Evolutionary conservation across 2,113 vertebrate species (phyloP).

Genomic region (Actinemys pallida): DNA sequence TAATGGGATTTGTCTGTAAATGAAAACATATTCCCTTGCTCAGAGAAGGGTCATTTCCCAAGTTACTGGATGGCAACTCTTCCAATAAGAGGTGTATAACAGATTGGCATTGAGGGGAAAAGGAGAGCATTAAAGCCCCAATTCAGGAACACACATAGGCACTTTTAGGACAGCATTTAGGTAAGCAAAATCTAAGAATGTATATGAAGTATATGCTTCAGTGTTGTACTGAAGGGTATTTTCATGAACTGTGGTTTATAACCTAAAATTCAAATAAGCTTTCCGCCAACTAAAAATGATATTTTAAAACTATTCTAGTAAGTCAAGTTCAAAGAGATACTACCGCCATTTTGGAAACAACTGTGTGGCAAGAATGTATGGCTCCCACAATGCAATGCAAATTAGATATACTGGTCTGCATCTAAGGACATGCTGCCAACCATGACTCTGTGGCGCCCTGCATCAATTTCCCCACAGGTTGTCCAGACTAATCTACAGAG

Average conservation of each 20-base stretch:
- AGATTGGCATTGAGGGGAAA: background rate
- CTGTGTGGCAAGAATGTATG: background rate
- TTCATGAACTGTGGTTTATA: background rate
- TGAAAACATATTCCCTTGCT: background rate
- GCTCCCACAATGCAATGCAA: background rate
- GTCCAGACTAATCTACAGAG: too few relatives aligned
- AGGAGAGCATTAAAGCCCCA: background rate
- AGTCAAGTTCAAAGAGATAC: background rate
- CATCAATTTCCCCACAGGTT: too few relatives aligned
- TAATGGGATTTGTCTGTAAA: background rate
- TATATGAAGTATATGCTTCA: background rate
- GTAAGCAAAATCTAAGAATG: constrained; percentile 5
- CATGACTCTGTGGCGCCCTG: too few relatives aligned
- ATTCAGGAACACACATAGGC: background rate
- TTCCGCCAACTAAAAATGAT: background rate
- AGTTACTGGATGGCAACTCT: background rate
- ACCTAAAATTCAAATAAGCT: background rate
- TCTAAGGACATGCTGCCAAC: background rate
- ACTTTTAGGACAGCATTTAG: background rate
- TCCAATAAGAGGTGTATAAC: background rate
- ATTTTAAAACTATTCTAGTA: background rate
- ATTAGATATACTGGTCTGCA: background rate
- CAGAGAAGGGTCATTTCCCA: background rate
- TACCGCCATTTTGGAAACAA: background rate
- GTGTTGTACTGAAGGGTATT: background rate